Base-by-base conservation (phyloP, 2,888 invertebrate species). In the Drosophila rellima region DNA sequence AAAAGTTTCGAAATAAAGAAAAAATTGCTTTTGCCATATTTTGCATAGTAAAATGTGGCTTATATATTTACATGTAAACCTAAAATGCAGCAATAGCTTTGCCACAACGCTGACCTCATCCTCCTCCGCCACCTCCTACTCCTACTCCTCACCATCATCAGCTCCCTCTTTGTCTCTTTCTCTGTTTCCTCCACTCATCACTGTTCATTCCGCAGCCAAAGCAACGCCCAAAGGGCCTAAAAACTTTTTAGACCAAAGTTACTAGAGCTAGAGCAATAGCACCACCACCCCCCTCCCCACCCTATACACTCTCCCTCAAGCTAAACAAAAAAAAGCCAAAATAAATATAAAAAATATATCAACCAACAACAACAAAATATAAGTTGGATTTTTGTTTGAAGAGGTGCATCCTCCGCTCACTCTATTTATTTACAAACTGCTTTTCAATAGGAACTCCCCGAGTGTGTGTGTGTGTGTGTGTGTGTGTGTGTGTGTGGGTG, bases 371-470 rank as follows among this genome's bases (percentile, higher is more conserved):
- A 52, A 61, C 71, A 75, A 87, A 70, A 74, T 63, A 67, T 54
- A 75, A 79, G 86, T 79, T 79, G 64, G 70, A 84, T 84, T 82
- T 80, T 77, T 77, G 80, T 88, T 86, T 82, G 74, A 69, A 82
- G 77, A 86, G 84, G 63, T 70, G 70, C 51, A 50, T 37, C 23
- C 31, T 23, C 11, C 31, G 11, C 51, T n/a, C 11, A 26, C n/a
- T 15, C 20, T 7, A 7, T 29, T 29, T 26, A 17, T 11, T 10
- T 13, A 18, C 31, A 54, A 57, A 59, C 74, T 56, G 62, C 31
- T 50, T 63, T 55, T 62, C 69, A 62, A 74, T 74, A 59, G 74
- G 51, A 26, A 59, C 18, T 47, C 6, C 11, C 3, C 13, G 5
- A 35, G 26, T 44, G 2, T 29, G 20, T 55, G 39, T 60, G 42